Conservation (phyloP, 53 echinoderm and acorn worm genomes). For the Pentamera pediparva region DNA sequence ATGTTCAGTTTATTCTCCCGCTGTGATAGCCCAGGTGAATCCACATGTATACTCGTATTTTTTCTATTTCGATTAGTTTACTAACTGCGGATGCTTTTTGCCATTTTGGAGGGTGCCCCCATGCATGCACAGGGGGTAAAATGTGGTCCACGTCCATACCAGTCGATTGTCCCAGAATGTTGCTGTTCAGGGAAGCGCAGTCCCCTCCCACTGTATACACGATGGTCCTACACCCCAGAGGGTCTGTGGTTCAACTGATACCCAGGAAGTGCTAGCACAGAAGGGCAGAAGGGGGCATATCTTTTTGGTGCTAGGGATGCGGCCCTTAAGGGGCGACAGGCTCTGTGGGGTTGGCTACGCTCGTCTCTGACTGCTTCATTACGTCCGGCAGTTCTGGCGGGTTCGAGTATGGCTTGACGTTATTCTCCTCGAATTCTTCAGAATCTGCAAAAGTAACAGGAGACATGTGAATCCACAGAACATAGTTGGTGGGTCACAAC, state of each 20-base stretch:
- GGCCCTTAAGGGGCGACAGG: constrained; percentile 69
- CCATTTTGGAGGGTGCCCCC: background rate
- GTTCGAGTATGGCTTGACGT: constrained; percentile 74
- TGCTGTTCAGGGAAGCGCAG: no score
- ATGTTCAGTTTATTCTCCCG: no score
- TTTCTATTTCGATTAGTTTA: no score
- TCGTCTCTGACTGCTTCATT: constrained; percentile 91
- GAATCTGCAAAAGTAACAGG: constrained; percentile 50
- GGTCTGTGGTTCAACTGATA: no score
- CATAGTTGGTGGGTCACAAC: no score
- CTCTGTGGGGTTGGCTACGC: constrained; percentile 87
- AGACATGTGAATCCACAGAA: no score
- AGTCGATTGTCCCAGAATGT: no score
- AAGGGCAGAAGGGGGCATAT: background rate
- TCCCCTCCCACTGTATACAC: no score
- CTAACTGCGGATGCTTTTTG: background rate
- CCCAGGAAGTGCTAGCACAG: background rate
- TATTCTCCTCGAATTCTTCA: constrained; percentile 87
- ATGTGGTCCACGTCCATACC: no score
- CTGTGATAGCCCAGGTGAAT: no score
- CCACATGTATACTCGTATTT: no score
- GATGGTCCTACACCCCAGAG: no score
- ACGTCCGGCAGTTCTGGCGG: constrained; percentile 98
- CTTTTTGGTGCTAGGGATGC: background rate
- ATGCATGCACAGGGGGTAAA: constrained; percentile 1